These are phyloP conservation scores for Synanthedon vespiformis DNA, from an alignment of 2,888 invertebrate species.

Conservation along the genomic window DNA sequence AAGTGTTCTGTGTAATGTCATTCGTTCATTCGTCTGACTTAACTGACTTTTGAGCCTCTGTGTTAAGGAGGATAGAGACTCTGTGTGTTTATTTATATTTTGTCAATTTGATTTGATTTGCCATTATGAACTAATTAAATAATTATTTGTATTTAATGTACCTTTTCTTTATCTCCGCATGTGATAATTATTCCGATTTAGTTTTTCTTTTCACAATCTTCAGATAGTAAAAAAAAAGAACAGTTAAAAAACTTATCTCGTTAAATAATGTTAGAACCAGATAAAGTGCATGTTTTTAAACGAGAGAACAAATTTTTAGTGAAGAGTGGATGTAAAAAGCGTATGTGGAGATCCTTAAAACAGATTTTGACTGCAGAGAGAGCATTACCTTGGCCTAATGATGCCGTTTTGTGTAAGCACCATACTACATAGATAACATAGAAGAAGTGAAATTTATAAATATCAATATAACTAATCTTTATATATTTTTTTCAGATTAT, in stretches of 20 bases:
- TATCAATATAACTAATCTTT: neutral
- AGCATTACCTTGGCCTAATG: slow-evolving; percentile 80
- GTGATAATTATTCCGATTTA: too few relatives aligned
- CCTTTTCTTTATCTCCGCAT: too few relatives aligned
- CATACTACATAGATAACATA: neutral
- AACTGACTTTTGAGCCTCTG: too few relatives aligned
- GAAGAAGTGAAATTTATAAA: neutral
- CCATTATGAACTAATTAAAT: too few relatives aligned
- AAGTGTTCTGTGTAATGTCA: too few relatives aligned
- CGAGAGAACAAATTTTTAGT: slow-evolving; percentile 64
- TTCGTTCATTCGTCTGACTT: too few relatives aligned
- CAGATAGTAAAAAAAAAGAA: too few relatives aligned
- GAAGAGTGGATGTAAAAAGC: slow-evolving; percentile 77
- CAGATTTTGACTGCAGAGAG: slow-evolving; percentile 88
- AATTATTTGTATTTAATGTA: too few relatives aligned
- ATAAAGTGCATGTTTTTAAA: slow-evolving; percentile 52
- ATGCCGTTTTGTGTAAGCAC: slow-evolving; percentile 79
- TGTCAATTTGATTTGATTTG: too few relatives aligned
- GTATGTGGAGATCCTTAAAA: slow-evolving; percentile 89
- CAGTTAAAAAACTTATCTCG: neutral
- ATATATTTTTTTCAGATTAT: slow-evolving; percentile 74
- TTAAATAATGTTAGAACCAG: slow-evolving; percentile 37
- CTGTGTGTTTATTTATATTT: too few relatives aligned
- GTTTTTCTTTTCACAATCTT: too few relatives aligned
- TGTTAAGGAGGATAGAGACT: too few relatives aligned